Evolutionary conservation across 1,140 invertebrate genomes (phyloP), one percentile per base, ranked within the genome.

Genomic region (Bradysia coprophila): DNA sequence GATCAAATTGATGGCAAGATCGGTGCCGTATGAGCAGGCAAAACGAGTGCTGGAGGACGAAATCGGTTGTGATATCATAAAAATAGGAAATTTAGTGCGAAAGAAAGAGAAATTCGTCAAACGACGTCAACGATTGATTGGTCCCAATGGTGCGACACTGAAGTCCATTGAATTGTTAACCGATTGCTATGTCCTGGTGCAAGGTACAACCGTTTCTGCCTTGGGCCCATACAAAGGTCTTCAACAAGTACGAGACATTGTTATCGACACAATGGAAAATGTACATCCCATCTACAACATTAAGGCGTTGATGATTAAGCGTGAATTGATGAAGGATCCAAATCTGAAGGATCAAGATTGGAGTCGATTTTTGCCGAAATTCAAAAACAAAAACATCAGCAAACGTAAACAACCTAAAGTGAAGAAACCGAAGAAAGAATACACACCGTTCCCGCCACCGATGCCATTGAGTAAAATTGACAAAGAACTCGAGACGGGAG

Each of bases 281-380:
- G 78, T 98, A 45, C 95, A 99, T 70, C 95, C 95, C n/a, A 93
- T 98, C 56, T 98, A 98, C 57, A 96, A 96, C 54, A 94, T 99
- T 1, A 98, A 98, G 66, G 81, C 86, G 15, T 62, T 99, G 10
- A 98, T 98, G 93, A 95, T 98, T 37, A 98, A 98, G 62, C 70
- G 78, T 52, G 93, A 98, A 67, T 63, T 99, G 19, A 78, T 81
- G 44, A 96, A 89, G 59, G 87, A 98, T 69, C 80, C 86, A 0
- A 78, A 81, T 51, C 56, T 98, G 19, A 87, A 81, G 60, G 81
- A 93, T 67, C 90, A 98, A 65, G 91, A 84, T 57, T 99, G 96
- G 96, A 87, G 94, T 28, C 68, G 92, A 45, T 99, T 98, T 63
- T 60, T 99, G 44, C 96, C 96, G 1, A 93, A 92, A 51, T 98